Evolutionary conservation across 2,888 invertebrate species (phyloP), one percentile per base, ranked within the genome.

Genomic region (Mythimna ferrago): DNA sequence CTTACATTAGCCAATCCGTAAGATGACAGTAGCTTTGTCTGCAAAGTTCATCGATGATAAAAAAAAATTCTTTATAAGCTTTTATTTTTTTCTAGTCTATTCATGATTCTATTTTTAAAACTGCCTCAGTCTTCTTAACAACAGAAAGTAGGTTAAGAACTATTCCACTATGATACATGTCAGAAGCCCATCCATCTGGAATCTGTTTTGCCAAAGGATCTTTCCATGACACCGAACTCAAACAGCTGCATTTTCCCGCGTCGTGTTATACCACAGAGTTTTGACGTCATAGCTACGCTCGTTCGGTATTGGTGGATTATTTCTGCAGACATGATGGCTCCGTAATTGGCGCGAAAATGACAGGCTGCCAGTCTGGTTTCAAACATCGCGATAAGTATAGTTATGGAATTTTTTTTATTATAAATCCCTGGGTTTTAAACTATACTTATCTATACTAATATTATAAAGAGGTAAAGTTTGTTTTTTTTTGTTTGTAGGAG

Each of bases 311-410:
- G 69, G 70, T 62, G 67, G 80, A 81, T 79, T 81, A 83, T 68
- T 78, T 62, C 66, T 68, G 58, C 68, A 63, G 70, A 71, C 65
- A 58, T 78, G 83, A 71, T 74, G 71, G 67, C 79, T 73, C 67
- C 61, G 62, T 81, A 81, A 81, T 81, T 83, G 80, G 74, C 62
- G 60, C 66, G 60, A 74, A 72, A 70, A 74, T 83, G 71, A 80
- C 83, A 79, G 80, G 66, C 19, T 19, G 16, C 48, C 64, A 78
- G 58, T 62, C 57, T 48, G 16, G 35, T 58, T 57, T 73, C 73
- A 73, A 73, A 73, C 35, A 64, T 67, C 83, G 67, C 11, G 4
- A 51, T 78, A 70, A 35, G 53, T 66, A 44, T 66, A 74, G 35
- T 62, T 61, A 14, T n/a, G 11, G 4, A 32, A 21, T n/a, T 56